Base-by-base conservation (phyloP, 2,797 vertebrate genomes). In the Chelidonichthys spinosus region DNA sequence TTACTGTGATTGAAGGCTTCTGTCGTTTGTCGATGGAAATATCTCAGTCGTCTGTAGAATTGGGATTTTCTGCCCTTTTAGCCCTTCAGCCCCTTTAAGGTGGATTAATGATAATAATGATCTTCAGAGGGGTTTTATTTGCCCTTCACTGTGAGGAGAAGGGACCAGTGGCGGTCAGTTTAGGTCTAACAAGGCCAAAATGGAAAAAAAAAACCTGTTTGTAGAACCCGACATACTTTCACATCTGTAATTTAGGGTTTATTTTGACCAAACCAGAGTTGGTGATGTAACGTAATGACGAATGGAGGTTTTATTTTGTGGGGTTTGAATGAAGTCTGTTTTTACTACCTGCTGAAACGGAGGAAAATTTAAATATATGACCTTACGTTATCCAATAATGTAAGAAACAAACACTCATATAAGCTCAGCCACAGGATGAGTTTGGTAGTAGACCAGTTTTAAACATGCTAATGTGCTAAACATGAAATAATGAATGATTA, bases 81-180 rank as follows among this genome's bases (percentile, higher is more conserved):
- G 25, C 11, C 52, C 11, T 42, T 53, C 11, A 15, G 10, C 68
- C 54, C 32, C 7, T 39, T 67, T 36, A 39, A 25, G 76, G 49
- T 66, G 47, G 43, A 46, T 53, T 71, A 43, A 46, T 66, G 55
- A 66, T 59, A 62, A 66, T 70, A 55, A 8, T 39, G 33, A 42
- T 56, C 36, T 63, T 81, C 43, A 75, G 54, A 69, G 72, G 18
- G 46, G 15, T 43, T 85, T 67, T 72, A 63, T 83, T 78, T 74
- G 63, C 32, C 63, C 77, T 69, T 75, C 15, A 43, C 49, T 69
- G 42, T 46, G 39, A 75, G 62, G 61, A 54, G 42, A 56, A 59
- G 58, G 7, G 58, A 64, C 15, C 63, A 64, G 63, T 65, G 53
- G 32, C 32, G 74, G 69, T 78, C 17, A 59, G 58, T 74, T 55